Percentiles rank a stretch among this genome's conserved stretches.
Conservation (phyloP, 2,888 invertebrate genomes). For the Atherix ibis region DNA sequence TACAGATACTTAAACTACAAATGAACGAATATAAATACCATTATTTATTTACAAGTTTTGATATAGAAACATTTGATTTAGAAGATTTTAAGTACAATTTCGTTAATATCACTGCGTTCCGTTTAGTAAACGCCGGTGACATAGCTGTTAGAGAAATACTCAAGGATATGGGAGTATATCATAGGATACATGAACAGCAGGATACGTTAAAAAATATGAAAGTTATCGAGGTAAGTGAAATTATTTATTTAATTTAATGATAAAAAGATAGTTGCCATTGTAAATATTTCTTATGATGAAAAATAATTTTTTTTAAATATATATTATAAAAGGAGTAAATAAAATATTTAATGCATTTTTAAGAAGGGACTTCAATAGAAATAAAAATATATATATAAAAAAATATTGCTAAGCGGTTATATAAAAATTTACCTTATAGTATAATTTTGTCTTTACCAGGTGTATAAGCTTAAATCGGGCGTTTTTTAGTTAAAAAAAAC, state of each 20-base stretch:
- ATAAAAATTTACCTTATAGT: too few species aligned
- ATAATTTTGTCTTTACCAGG: too few species aligned
- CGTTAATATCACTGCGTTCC: constrained; percentile 89
- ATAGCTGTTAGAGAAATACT: constrained; percentile 47
- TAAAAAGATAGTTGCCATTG: too few species aligned
- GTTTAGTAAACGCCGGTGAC: constrained; percentile 59
- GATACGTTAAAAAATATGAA: constrained; percentile 42
- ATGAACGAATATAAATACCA: constrained; percentile 79
- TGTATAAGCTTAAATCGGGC: too few species aligned
- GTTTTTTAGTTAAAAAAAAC: too few species aligned
- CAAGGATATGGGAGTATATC: constrained; percentile 54
- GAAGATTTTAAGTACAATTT: constrained; percentile 88
- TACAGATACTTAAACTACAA: constrained; percentile 60
- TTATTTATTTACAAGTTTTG: constrained; percentile 63
- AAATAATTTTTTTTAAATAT: too few species aligned
- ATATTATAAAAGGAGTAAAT: too few species aligned
- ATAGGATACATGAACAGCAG: constrained; percentile 34
- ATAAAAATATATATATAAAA: neutral
- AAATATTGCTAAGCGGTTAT: too few species aligned
- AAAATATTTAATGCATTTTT: neutral
- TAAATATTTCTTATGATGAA: too few species aligned
- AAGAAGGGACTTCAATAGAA: neutral
- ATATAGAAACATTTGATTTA: constrained; percentile 70
- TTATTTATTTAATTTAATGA: too few species aligned
- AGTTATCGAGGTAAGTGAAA: constrained; percentile 42